Evolutionary conservation across 2,888 invertebrate species (phyloP), one percentile per base, ranked within the genome.

Genomic region (Mimachlamys varia): DNA sequence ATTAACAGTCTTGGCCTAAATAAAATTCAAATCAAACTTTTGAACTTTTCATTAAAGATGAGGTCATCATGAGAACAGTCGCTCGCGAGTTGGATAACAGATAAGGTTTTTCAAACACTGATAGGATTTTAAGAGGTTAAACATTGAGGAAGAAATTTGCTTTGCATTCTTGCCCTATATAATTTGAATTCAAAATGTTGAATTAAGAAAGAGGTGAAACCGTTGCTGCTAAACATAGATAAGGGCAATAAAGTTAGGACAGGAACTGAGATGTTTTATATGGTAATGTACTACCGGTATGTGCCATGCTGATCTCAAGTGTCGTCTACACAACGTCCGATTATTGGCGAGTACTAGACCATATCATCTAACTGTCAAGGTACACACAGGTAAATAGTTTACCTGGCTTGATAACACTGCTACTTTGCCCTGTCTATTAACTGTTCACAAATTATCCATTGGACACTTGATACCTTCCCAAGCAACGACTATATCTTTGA

Each of bases 81-180:
- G n/a, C n/a, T n/a, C n/a, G n/a, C 27, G 76, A 33, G 76, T 76
- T 76, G 76, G 76, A 33, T 76, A 76, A 76, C 76, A 27, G 76
- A 76, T 76, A 76, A 76, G 76, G 33, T 7, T 76, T 33, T 76
- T 76, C 76, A 76, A 76, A 76, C 76, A 76, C 76, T 76, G 76
- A 33, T 22, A 76, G 17, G 33, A 76, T 76, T 76, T 53, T 76
- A 33, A 76, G n/a, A 76, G 0, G 76, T 76, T 76, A 5, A 76
- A 76, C 76, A 33, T 76, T 76, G 12, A 27, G 33, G 33, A 76
- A 76, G 33, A 27, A 33, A 76, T 76, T 76, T 76, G 33, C 76
- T 76, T 76, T 76, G 33, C 76, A 76, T 76, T 76, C 76, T 76
- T 76, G 76, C 76, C 76, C 76, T 76, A 76, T 76, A 76, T 76